phyloP scores from a whole-genome alignment of 2,888 invertebrate genomes.

The Empis stercorea region DNA sequence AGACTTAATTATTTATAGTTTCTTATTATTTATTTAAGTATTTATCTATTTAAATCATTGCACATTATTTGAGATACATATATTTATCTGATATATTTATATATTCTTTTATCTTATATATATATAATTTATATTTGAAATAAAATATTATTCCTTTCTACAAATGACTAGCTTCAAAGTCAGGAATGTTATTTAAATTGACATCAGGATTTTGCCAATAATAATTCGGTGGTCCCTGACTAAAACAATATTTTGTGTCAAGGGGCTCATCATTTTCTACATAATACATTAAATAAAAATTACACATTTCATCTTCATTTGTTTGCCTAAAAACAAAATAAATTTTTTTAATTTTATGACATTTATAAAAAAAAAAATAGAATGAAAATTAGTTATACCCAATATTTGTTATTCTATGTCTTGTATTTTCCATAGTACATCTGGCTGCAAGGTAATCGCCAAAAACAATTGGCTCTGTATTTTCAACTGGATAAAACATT shows the following conservation, averaged over 20 bases:
- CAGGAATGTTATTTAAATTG: slow-evolving; percentile 61
- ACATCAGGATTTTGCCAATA: slow-evolving; percentile 59
- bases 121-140: too few relatives aligned
- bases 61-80: too few relatives aligned
- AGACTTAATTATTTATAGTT: too few relatives aligned
- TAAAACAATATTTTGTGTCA: slow-evolving; percentile 69
- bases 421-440: slow-evolving; percentile 79
- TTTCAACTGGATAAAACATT: slow-evolving; percentile 82
- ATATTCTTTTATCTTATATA: too few relatives aligned
- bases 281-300: slow-evolving; percentile 91
- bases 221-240: slow-evolving; percentile 70
- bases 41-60: too few relatives aligned
- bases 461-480: slow-evolving; percentile 45
- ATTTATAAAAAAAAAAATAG: not conserved
- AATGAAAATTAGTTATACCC: too few relatives aligned
- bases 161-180: slow-evolving; percentile 48
- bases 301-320: slow-evolving; percentile 88
- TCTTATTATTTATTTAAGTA: too few relatives aligned
- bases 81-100: too few relatives aligned
- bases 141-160: too few relatives aligned
- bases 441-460: slow-evolving; percentile 76
- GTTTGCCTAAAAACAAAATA: slow-evolving; percentile 46
- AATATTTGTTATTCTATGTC: slow-evolving; percentile 49
- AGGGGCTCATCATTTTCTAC: slow-evolving; percentile 64
- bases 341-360: not conserved